These are phyloP conservation scores for Ceratoteleas bidentatus DNA, from an alignment of 1,140 invertebrate genomes.

Conservation along the genomic window DNA sequence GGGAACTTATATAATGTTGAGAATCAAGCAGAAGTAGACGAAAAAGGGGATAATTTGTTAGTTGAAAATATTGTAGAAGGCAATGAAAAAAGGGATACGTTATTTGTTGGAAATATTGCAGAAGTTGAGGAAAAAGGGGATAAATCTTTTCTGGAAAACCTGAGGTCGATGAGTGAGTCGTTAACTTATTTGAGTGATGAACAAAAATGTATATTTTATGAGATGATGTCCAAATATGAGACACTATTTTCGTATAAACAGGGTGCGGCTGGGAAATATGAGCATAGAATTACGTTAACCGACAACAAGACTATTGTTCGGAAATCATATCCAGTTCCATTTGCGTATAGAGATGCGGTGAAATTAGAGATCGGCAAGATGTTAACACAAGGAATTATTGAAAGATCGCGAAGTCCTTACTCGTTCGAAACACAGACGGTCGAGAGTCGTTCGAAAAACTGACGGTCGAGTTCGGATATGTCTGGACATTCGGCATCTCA, in stretches of 20 bases:
- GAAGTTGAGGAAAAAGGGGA: not conserved
- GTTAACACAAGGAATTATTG: not conserved
- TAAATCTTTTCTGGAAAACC: not conserved
- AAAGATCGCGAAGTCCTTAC: constrained; percentile 1
- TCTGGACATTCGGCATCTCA: not conserved
- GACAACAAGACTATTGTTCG: not conserved
- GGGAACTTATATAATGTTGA: too few relatives aligned
- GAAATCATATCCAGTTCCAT: constrained; percentile 3
- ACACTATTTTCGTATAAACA: not conserved
- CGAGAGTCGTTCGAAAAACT: too few relatives aligned
- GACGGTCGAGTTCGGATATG: not conserved
- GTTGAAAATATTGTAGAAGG: too few relatives aligned
- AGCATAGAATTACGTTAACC: not conserved
- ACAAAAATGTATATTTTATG: not conserved
- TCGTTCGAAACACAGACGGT: too few relatives aligned
- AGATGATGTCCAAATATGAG: not conserved
- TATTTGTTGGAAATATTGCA: too few relatives aligned
- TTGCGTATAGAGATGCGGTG: not conserved
- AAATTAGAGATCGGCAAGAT: not conserved
- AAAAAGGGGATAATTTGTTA: too few relatives aligned
- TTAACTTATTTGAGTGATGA: not conserved
- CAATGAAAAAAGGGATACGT: too few relatives aligned
- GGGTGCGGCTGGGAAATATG: not conserved
- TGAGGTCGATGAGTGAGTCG: not conserved
- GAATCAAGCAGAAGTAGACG: too few relatives aligned